Base-by-base conservation (phyloP, 1,140 invertebrate genomes). In the Asbolus verrucosus region DNA sequence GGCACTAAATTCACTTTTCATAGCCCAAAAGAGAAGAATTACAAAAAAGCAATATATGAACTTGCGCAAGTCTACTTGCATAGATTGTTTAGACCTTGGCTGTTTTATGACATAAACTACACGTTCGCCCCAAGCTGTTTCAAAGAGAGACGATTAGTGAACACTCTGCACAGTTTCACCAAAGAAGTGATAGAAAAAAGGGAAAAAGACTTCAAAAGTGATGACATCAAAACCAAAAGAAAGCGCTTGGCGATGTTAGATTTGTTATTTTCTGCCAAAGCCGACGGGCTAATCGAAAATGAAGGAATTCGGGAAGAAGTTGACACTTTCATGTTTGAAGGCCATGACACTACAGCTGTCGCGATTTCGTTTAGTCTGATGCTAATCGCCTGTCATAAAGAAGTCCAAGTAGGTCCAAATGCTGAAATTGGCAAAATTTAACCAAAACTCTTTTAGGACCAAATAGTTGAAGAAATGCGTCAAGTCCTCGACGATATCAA, bases 251-350 rank as follows among this genome's bases (percentile, higher is more conserved):
- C 93, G 3, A 93, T 96, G 83, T 80, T 96, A 9, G 94, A 96
- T 83, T 83, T 95, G 72, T 75, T 94, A 6, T 80, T 94, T 30
- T 61, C 85, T 74, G 84, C 85, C 8, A 84, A 87, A 61, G 83
- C 84, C 39, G 82, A 85, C 13, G 83, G 80, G 62, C 50, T 73
- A 2, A 86, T 87, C 50, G 85, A 84, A 67, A 80, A 88, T 43
- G 70, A 82, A n/a, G 91, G 92, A 46, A 92, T 95, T 39, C 84
- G 88, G 70, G 92, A 94, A 78, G 92, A 94, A 85, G 91, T 93
- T 1, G 91, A 94, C 78, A 93, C 91, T 0, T 94, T 93, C 76
- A 91, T 92, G 86, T 93, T 93, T 81, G 90, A 89, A 43, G 82
- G 81, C n/a, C 81, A 83, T 63, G 81, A 83, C 33, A 83, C 81